These are phyloP conservation scores for Liopterus haemorrhoidalis DNA, from an alignment of 2,888 invertebrate species.

Conservation along the genomic window DNA sequence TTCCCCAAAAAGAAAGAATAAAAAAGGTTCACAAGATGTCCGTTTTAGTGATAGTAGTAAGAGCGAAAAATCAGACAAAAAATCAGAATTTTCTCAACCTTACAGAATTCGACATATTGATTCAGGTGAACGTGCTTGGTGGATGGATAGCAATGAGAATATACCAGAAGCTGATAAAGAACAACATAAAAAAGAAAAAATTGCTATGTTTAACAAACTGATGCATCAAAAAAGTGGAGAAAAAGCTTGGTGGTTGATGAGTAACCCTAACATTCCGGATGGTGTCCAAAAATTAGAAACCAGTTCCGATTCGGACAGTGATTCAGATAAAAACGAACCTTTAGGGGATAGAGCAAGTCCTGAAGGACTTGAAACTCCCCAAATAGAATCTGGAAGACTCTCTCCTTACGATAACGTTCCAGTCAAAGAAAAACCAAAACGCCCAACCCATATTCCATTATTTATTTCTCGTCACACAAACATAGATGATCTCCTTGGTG, in stretches of 20 bases:
- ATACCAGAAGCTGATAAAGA: constrained; percentile 32
- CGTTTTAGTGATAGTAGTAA: constrained; percentile 1
- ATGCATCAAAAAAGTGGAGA: constrained; percentile 50
- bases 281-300: constrained; percentile 46
- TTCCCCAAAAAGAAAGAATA: not conserved
- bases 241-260: constrained; percentile 52
- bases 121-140: constrained; percentile 66
- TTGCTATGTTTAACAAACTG: constrained; percentile 37
- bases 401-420: constrained; percentile 70
- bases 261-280: constrained; percentile 55
- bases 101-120: constrained; percentile 58
- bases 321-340: constrained; percentile 52
- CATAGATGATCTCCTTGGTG: constrained; percentile 84
- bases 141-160: constrained; percentile 51
- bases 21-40: not conserved
- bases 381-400: constrained; percentile 45
- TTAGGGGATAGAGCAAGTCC: constrained; percentile 76
- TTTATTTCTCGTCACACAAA: constrained; percentile 82
- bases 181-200: constrained; percentile 30
- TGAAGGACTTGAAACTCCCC: constrained; percentile 60
- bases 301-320: constrained; percentile 46
- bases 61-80: constrained; percentile 37
- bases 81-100: constrained; percentile 50
- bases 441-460: constrained; percentile 47
- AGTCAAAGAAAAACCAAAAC: constrained; percentile 32